These are phyloP conservation scores for Spodoptera litura DNA, from an alignment of 1,140 invertebrate species.

Conservation along the genomic window DNA sequence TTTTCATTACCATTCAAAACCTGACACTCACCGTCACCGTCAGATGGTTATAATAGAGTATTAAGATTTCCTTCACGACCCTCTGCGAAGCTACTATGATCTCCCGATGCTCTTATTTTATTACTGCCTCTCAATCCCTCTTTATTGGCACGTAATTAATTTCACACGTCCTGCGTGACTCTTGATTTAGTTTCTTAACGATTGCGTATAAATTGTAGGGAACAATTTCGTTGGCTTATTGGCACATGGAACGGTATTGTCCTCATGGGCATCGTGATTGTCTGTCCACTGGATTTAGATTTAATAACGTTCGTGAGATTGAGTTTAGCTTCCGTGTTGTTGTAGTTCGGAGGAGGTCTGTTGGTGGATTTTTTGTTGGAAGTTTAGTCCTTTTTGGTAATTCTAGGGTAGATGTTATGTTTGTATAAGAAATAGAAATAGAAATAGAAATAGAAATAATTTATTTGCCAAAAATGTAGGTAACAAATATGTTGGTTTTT, in stretches of 20 bases:
- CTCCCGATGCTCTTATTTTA: constrained; percentile 50
- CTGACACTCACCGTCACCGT: constrained; percentile 11
- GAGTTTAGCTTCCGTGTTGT: not conserved
- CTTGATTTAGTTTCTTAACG: constrained; percentile 52
- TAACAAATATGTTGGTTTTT: too few species aligned
- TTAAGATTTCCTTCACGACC: constrained; percentile 49
- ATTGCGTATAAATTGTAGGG: constrained; percentile 46
- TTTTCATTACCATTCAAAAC: not conserved
- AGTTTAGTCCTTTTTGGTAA: too few species aligned
- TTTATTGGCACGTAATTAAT: constrained; percentile 58
- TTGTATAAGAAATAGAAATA: too few species aligned
- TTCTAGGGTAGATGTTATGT: too few species aligned
- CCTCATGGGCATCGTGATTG: constrained; percentile 46
- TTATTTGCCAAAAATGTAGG: too few species aligned
- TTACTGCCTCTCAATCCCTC: constrained; percentile 46
- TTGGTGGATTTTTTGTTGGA: not conserved
- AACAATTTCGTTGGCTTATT: constrained; percentile 47
- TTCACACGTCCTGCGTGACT: constrained; percentile 51
- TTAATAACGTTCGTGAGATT: constrained; percentile 24
- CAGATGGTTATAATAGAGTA: constrained; percentile 47
- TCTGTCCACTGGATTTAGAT: constrained; percentile 40
- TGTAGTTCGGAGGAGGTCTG: not conserved
- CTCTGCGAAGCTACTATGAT: constrained; percentile 44
- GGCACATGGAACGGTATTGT: constrained; percentile 23
- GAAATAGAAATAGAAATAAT: too few species aligned